Conservation (phyloP, 1,140 invertebrate genomes). For the Rhynchophorus ferrugineus region DNA sequence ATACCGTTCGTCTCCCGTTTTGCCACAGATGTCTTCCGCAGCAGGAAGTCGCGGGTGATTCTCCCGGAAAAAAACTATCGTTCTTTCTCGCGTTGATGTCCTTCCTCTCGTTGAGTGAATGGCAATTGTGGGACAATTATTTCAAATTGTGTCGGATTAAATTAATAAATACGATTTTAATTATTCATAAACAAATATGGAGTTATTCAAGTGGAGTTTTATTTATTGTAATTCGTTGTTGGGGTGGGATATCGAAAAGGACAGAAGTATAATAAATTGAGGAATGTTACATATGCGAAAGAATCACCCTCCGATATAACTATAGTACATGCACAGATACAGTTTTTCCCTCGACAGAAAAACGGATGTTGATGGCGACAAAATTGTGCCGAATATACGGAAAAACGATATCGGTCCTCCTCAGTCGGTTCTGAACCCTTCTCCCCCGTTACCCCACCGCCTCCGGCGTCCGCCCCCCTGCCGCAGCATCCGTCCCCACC, state of each 20-base stretch:
- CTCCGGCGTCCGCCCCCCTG: not conserved
- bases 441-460: no score
- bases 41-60: not conserved
- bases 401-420: slow-evolving; percentile 33
- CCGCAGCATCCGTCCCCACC: not conserved
- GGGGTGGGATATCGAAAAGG: no score
- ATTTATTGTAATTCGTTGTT: not conserved
- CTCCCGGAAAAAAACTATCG: not conserved
- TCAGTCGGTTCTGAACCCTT: slow-evolving; percentile 29
- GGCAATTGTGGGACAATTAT: no score
- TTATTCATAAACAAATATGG: no score
- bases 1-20: slow-evolving; percentile 28
- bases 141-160: no score
- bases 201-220: no score
- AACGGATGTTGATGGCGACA: slow-evolving; percentile 42
- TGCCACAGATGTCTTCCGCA: slow-evolving; percentile 1
- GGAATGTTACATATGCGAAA: no score
- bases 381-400: slow-evolving; percentile 29
- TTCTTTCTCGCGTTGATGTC: no score
- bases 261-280: no score
- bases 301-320: not conserved
- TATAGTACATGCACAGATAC: slow-evolving; percentile 24
- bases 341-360: slow-evolving; percentile 34
- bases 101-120: no score
- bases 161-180: no score